Percentiles rank a stretch among this genome's conserved stretches.
Evolutionary conservation across 1,140 invertebrate species (phyloP).

Genomic region (Halictus rubicundus): DNA sequence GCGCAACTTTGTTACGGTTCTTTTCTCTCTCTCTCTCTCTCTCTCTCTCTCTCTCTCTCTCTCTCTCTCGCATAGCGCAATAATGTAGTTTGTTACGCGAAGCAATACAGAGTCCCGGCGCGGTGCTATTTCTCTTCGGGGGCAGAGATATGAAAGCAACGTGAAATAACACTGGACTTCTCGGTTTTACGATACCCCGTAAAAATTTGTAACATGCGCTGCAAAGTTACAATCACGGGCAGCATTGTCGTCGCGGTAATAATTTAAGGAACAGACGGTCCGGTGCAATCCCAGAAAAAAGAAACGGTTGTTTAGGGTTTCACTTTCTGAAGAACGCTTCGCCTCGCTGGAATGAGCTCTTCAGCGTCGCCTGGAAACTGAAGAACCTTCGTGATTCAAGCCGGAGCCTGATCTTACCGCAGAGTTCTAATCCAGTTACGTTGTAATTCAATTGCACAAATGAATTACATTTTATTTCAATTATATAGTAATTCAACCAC

Average conservation of each 20-base stretch:
- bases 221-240: neutral
- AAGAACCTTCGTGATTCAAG: too few relatives aligned
- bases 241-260: neutral
- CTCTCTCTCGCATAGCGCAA: neutral
- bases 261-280: neutral
- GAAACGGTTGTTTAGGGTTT: too few relatives aligned
- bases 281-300: too few relatives aligned
- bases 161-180: neutral
- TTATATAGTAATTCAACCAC: too few relatives aligned
- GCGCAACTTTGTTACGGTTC: neutral
- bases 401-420: too few relatives aligned
- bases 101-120: neutral
- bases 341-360: too few relatives aligned
- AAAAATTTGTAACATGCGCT: conserved; percentile 3
- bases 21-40: neutral
- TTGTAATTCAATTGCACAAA: too few relatives aligned
- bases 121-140: neutral
- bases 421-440: too few relatives aligned
- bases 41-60: neutral
- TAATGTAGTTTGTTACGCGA: conserved; percentile 22
- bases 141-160: neutral
- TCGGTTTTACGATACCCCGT: conserved; percentile 3
- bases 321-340: too few relatives aligned
- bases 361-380: too few relatives aligned
- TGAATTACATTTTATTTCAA: too few relatives aligned